phyloP scores from a whole-genome alignment of 2,113 vertebrate species.

The Anolis sagrei region DNA sequence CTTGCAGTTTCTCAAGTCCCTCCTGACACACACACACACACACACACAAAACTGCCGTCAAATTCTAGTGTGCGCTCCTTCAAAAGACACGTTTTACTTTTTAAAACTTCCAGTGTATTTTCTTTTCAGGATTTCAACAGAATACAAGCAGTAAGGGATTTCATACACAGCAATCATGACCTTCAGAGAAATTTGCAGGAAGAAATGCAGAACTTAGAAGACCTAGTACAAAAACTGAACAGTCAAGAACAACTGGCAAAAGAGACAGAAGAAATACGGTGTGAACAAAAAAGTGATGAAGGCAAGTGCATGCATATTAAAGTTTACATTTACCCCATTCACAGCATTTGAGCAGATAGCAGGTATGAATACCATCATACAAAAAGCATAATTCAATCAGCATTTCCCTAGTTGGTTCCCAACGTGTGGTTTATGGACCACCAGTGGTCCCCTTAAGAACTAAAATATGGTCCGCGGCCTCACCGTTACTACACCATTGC shows the following conservation, averaged over 20 bases:
- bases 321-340: neutral
- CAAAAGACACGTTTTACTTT: neutral
- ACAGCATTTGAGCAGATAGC: neutral
- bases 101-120: neutral
- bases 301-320: conserved; percentile 29
- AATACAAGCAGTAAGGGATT: conserved; percentile 26
- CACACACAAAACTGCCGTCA: too few relatives aligned
- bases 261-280: neutral
- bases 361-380: neutral
- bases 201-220: conserved; percentile 30
- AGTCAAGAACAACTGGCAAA: neutral
- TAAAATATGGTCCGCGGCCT: too few relatives aligned
- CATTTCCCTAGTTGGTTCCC: too few relatives aligned
- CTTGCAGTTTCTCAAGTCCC: too few relatives aligned
- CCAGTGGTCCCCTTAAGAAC: too few relatives aligned
- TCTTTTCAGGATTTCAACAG: neutral
- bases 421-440: too few relatives aligned
- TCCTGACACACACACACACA: too few relatives aligned
- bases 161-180: conserved; percentile 35
- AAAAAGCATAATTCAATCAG: neutral
- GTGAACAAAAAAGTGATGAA: conserved; percentile 17
- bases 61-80: neutral
- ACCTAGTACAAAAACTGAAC: conserved; percentile 19
- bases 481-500: too few relatives aligned
- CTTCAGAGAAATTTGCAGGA: conserved; percentile 35